phyloP scores from a whole-genome alignment of 2,888 invertebrate species.

The Rhamnusium bicolor region DNA sequence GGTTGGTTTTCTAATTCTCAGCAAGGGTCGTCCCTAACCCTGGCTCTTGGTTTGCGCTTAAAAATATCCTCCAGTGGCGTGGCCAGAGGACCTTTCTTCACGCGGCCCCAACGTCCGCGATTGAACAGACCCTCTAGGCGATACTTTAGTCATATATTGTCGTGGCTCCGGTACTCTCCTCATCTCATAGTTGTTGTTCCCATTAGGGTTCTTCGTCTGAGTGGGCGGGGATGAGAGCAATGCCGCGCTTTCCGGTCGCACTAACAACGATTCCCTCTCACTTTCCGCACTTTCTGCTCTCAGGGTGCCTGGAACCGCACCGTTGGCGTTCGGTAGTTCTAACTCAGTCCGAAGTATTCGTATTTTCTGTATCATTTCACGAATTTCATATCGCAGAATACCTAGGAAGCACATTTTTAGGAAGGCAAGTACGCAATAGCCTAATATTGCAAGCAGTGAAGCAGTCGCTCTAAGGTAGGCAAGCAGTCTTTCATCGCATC shows the following conservation, averaged over 20 bases:
- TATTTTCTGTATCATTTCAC: slow-evolving; percentile 94
- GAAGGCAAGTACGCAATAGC: slow-evolving; percentile 92
- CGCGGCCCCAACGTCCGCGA: slow-evolving; percentile 71
- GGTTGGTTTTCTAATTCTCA: slow-evolving; percentile 54
- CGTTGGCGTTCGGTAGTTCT: slow-evolving; percentile 75
- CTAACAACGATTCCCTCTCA: slow-evolving; percentile 76
- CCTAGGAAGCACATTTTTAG: slow-evolving; percentile 90
- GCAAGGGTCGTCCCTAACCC: slow-evolving; percentile 65
- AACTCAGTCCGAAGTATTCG: slow-evolving; percentile 82
- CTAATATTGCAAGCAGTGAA: slow-evolving; percentile 83
- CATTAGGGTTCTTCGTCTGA: slow-evolving; percentile 77
- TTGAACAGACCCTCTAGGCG: slow-evolving; percentile 82
- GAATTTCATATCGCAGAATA: slow-evolving; percentile 82
- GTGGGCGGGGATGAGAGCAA: slow-evolving; percentile 66
- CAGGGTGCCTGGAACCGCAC: slow-evolving; percentile 74
- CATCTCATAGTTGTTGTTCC: slow-evolving; percentile 87
- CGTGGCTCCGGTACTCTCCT: slow-evolving; percentile 78
- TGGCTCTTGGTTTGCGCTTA: slow-evolving; percentile 68
- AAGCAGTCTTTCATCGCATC: slow-evolving; percentile 83
- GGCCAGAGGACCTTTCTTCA: slow-evolving; percentile 71
- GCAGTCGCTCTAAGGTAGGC: slow-evolving; percentile 86
- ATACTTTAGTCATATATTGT: slow-evolving; percentile 84
- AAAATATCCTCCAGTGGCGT: slow-evolving; percentile 71
- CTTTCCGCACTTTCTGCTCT: slow-evolving; percentile 71
- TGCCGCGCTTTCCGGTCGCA: slow-evolving; percentile 73